Base-by-base conservation (phyloP, 1,140 invertebrate species). In the Lepidurus packardi region DNA sequence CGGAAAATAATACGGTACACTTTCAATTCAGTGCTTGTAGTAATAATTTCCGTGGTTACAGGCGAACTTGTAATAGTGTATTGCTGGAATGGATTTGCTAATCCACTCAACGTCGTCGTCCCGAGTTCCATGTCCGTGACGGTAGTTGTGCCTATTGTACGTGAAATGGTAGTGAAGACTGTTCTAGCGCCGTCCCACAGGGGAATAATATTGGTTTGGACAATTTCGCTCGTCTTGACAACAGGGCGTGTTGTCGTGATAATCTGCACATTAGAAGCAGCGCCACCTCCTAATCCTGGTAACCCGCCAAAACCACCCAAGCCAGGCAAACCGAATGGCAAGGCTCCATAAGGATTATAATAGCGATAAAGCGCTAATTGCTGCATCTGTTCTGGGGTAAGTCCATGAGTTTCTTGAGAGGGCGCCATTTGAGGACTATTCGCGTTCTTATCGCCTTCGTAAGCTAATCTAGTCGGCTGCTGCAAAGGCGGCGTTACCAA, bases 1-100 rank as follows among this genome's bases (percentile, higher is more conserved):
- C 93, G 93, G 83, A 96, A 95, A 1, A 93, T 94, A 13, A 96
- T 85, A 83, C 94, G 94, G 24, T 95, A 84, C 24, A 95, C 87
- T 84, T 93, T 92, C 74, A 92, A 93, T 44, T 93, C 90, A 0
- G 93, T 94, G 76, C 91, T 87, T 1, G 92, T 94, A 7, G 94
- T 88, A 80, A 93, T 85, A 0, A 92, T 94, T 81, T 92, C 92
- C 73, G 92, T 89, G 1, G 94, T 88, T 16, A 94, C 86, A 0
- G 93, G 92, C 0, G 92, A 92, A n/a, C 92, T 93, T 6, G 92
- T 94, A 9, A 94, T 85, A 13, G 91, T 89, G 81, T 91, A 92
- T 80, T 93, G 92, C 43, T 89, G 88, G 11, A 88, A 85, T 5
- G 87, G 86, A 78, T 88, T 87, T 76, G 79, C 65, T 85, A 87